These are phyloP conservation scores for Leptinotarsa peninsularis DNA, from an alignment of 2,888 invertebrate species.

Conservation along the genomic window DNA sequence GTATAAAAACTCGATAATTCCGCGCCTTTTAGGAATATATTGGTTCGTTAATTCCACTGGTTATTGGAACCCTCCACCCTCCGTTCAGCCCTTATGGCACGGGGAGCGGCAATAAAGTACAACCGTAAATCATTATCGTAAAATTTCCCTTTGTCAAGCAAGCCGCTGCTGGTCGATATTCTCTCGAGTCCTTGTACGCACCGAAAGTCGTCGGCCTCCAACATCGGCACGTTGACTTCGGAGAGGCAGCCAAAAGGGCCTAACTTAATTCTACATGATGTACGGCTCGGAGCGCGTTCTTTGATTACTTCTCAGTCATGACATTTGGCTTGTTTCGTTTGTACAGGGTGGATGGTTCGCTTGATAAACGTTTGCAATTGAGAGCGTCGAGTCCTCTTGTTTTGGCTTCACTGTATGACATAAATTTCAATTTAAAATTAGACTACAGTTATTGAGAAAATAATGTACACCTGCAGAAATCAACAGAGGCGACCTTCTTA, in stretches of 20 bases:
- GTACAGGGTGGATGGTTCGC: neutral
- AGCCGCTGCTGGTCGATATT: slow-evolving; percentile 6
- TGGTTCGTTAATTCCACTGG: slow-evolving; percentile 10
- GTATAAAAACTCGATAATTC: slow-evolving; percentile 6
- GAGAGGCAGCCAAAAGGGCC: neutral
- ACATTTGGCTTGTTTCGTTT: neutral
- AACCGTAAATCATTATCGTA: slow-evolving; percentile 11
- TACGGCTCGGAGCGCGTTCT: neutral
- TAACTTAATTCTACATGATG: neutral
- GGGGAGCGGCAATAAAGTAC: slow-evolving; percentile 6
- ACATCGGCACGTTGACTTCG: neutral
- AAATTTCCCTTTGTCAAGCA: neutral
- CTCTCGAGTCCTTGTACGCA: neutral
- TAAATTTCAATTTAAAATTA: no score
- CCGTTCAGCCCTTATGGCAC: neutral
- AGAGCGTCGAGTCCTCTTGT: no score
- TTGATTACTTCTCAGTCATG: slow-evolving; percentile 1
- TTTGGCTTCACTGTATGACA: no score
- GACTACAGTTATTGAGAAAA: no score
- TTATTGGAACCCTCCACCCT: neutral
- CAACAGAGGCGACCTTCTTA: no score
- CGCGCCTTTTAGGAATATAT: slow-evolving; percentile 4
- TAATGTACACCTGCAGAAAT: no score
- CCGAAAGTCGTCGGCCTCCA: neutral
- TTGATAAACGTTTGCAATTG: no score